A percentile compares a stretch with the other conserved stretches of the same genome.
These are phyloP conservation scores for Syngnathus scovelli DNA, from an alignment of 2,113 vertebrate genomes.

Conservation along the genomic window DNA sequence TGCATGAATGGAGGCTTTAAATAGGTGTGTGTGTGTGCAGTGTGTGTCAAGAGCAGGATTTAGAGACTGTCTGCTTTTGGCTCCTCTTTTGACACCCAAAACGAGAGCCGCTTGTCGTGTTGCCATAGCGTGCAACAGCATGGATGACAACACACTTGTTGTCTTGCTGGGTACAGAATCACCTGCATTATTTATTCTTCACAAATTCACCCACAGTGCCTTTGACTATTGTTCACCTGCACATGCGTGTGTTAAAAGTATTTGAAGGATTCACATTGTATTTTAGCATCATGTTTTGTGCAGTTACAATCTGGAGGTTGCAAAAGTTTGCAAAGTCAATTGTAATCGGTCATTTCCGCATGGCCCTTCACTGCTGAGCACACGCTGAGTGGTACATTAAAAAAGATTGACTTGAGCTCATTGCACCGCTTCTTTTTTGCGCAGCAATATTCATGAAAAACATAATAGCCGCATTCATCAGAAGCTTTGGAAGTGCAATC, in stretches of 20 bases:
- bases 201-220: background rate
- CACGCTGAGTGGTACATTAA: slow-evolving; percentile 52
- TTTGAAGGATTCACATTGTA: too few relatives aligned
- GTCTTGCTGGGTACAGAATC: background rate
- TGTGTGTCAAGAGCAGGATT: slow-evolving; percentile 24
- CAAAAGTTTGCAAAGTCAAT: background rate
- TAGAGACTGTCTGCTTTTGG: slow-evolving; percentile 24
- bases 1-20: slow-evolving; percentile 47
- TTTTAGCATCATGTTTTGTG: background rate
- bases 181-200: background rate
- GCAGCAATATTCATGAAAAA: slow-evolving; percentile 29
- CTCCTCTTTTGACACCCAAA: slow-evolving; percentile 20
- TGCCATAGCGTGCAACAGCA: background rate
- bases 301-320: background rate
- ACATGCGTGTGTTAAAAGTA: too few relatives aligned
- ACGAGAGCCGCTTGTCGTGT: slow-evolving; percentile 6
- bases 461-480: slow-evolving; percentile 19
- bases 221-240: too few relatives aligned
- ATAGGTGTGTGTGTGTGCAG: slow-evolving; percentile 16
- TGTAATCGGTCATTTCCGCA: slow-evolving; percentile 29
- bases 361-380: slow-evolving; percentile 55
- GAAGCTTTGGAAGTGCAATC: slow-evolving; percentile 10
- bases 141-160: background rate
- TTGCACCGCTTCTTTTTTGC: slow-evolving; percentile 34
- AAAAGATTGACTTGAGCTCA: slow-evolving; percentile 65